Evolutionary conservation across 2,113 vertebrate species (phyloP).

Genomic region (Phylloscopus whistleri): DNA sequence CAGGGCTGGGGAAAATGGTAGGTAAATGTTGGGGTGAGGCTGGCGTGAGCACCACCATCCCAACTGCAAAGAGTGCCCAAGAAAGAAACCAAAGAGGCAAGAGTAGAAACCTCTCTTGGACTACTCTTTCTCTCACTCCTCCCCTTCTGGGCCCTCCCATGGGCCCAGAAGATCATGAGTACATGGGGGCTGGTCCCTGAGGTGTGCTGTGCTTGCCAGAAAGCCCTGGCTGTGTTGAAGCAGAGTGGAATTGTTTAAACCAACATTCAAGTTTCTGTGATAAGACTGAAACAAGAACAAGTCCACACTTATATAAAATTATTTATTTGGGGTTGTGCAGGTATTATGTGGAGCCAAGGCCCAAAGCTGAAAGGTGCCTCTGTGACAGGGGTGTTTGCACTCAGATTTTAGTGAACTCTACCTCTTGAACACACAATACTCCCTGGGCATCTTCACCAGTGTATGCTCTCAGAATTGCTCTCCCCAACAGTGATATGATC

Average conservation of each 20-base stretch:
- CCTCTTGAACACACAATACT: neutral
- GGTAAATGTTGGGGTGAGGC: neutral
- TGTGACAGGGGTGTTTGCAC: neutral
- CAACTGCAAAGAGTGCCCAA: neutral
- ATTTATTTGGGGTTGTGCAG: neutral
- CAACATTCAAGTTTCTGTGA: neutral
- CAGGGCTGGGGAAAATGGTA: neutral
- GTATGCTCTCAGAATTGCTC: neutral
- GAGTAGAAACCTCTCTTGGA: neutral
- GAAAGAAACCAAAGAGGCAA: neutral
- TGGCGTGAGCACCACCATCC: neutral
- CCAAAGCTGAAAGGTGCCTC: neutral
- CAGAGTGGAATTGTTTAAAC: neutral
- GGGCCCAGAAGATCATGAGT: neutral
- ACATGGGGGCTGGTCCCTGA: rapidly evolving
- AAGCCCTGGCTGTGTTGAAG: neutral
- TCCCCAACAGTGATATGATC: neutral
- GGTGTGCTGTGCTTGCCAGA: neutral
- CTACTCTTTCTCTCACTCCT: neutral
- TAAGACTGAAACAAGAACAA: neutral
- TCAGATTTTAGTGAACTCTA: neutral
- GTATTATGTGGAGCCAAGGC: rapidly evolving
- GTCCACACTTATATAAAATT: neutral
- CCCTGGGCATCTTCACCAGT: rapidly evolving
- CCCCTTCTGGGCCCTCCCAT: too few relatives aligned